Base-by-base conservation (phyloP, 2,113 vertebrate species). In the Syngnathus floridae region DNA sequence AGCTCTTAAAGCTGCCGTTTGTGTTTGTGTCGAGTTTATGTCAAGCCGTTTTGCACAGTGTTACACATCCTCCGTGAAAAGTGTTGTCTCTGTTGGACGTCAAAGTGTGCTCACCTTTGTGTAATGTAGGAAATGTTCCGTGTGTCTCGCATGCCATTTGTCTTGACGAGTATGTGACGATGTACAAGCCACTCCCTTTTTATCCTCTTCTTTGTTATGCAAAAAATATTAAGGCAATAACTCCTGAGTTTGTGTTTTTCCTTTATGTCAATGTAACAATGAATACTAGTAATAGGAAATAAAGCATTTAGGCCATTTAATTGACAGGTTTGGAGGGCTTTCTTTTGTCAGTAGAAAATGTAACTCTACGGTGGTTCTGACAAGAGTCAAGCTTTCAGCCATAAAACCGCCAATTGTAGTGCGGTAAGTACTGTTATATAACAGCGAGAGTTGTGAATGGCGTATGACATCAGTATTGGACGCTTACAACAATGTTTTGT, bases 221-320 rank as follows among this genome's bases (percentile, higher is more conserved):
- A 84, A 82, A 86, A 73, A 85, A 78, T 79, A 82, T 73, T 65
- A 84, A 75, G 87, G 90, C 89, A 91, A 91, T 91, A 91, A 90
- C 71, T 83, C 78, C 67, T 82, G 46, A 71, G 81, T 89, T 88
- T 86, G 78, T 86, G 84, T 88, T 78, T 82, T 83, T 81, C 74
- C 78, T 74, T 65, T 31, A 65, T 77, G 74, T 82, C 57, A 26
- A 76, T 87, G 74, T 88, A 84, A 81, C 51, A 60, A 62, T 75
- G 71, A 73, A 71, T 75, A 79, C 59, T 80, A 54, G 61, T 63
- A 21, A 51, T 61, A 16, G 45, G 66, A 67, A 64, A 68, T 62
- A 61, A 73, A 80, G 72, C 81, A 76, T 86, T 85, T 82, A 83
- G 83, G 82, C 80, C 63, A 74, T 70, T 76, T 73, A 5, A 68